Evolutionary conservation across 35 echinoderm and acorn worm species (phyloP).

Genomic region (Apostichopus japonicus): DNA sequence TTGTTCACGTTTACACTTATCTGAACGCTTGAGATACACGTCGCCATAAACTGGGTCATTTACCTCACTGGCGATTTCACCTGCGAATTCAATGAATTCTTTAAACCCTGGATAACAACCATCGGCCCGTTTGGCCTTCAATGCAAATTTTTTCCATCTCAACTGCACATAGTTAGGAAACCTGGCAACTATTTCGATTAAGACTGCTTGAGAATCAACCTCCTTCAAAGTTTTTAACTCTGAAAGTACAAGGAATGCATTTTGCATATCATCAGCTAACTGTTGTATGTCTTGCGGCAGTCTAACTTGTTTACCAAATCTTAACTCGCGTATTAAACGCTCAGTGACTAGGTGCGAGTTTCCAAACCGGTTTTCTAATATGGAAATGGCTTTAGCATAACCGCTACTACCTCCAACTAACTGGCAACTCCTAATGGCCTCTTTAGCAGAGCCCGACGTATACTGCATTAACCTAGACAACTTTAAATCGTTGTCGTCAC

Average conservation of each 20-base stretch:
- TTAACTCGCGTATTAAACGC: constrained; percentile 41
- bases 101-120: constrained; percentile 31
- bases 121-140: constrained; percentile 3
- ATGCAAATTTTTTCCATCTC: constrained; percentile 41
- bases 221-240: too few species aligned
- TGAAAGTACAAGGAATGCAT: constrained; percentile 35
- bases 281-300: constrained; percentile 13
- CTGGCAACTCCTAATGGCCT: constrained; percentile 11
- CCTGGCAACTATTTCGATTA: constrained; percentile 17
- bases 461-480: constrained; percentile 55
- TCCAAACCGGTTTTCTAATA: constrained; percentile 45
- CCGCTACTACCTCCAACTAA: constrained; percentile 11
- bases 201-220: constrained; percentile 12
- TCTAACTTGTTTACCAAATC: constrained; percentile 20
- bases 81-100: not conserved
- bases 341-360: constrained; percentile 50
- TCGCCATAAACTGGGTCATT: constrained; percentile 48
- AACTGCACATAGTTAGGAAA: constrained; percentile 18
- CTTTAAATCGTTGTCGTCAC: constrained; percentile 18
- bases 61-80: constrained; percentile 11
- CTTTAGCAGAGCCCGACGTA: constrained; percentile 37
- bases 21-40: constrained; percentile 40
- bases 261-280: constrained; percentile 44
- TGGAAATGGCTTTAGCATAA: not conserved
- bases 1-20: constrained; percentile 16